Base-by-base conservation (phyloP, 2,888 invertebrate genomes). In the Euplagia quadripunctaria region DNA sequence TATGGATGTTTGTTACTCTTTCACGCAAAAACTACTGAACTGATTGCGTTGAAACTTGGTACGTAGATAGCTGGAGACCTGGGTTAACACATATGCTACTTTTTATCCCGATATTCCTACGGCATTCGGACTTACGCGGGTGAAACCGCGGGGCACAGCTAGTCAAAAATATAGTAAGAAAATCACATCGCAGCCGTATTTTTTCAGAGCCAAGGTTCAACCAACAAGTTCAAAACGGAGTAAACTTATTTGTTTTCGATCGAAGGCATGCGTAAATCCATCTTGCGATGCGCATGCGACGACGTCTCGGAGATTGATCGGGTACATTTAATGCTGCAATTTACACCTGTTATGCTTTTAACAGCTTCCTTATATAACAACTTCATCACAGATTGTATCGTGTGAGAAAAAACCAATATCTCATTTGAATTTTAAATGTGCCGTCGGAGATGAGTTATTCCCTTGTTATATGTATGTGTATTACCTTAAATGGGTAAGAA, bases 331-430 rank as follows among this genome's bases (percentile, higher is more conserved):
- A 93, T 91, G 90, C 86, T 92, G 90, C 91, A 91, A 93, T 94
- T 94, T 93, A 92, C 94, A 93, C 93, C 91, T 93, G 91, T 90
- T 91, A 89, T 80, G 85, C 80, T 85, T 85, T 85, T 88, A 86
- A 87, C 86, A 82, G 87, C 89, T 89, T 90, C 90, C 89, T 88
- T 88, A 84, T 82, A 80, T 72, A 82, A 85, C 84, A 82, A 81
- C 87, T 86, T 89, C 87, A 82, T 85, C 81, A 77, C 76, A 82
- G 86, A 89, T 89, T 85, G 89, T 87, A 82, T 78, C 74, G 77
- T 82, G 79, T 80, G 85, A 79, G 80, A 85, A 85, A 84, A 74
- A 80, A 79, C 80, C 79, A 83, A 80, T 84, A 79, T 74, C 65
- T 74, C 70, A 81, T 83, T 85, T 79, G 80, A 83, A 84, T 81